phyloP scores from a whole-genome alignment of 2,888 invertebrate genomes.

The Theristus sp. region DNA sequence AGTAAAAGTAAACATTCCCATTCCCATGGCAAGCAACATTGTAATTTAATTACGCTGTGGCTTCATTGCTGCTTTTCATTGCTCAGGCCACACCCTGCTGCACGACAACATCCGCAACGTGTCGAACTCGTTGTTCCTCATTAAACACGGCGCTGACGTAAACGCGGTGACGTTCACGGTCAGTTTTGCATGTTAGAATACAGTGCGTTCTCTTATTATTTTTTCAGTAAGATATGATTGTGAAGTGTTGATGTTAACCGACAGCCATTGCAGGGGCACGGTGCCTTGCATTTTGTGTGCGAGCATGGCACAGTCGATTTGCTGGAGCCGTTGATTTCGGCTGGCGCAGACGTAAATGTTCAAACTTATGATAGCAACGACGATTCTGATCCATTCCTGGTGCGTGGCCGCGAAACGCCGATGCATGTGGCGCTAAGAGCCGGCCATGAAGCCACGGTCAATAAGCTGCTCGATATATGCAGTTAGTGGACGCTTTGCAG shows the following conservation, averaged over 20 bases:
- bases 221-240: no score
- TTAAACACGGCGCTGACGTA: not conserved
- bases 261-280: not conserved
- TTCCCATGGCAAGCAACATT: no score
- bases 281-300: not conserved
- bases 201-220: no score
- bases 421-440: constrained; percentile 65
- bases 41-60: no score
- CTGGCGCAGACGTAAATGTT: constrained; percentile 11
- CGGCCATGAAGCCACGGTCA: constrained; percentile 64
- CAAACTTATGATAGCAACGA: not conserved
- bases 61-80: no score
- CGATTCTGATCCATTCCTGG: not conserved
- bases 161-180: not conserved
- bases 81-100: not conserved
- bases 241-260: no score
- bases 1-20: no score
- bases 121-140: not conserved
- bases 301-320: not conserved
- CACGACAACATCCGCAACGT: not conserved
- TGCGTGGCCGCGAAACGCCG: constrained; percentile 42
- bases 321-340: constrained; percentile 10
- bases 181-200: not conserved
- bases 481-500: no score
- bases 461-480: constrained; percentile 8